phyloP scores from a whole-genome alignment of 2,888 invertebrate genomes.

The Formica aserva region DNA sequence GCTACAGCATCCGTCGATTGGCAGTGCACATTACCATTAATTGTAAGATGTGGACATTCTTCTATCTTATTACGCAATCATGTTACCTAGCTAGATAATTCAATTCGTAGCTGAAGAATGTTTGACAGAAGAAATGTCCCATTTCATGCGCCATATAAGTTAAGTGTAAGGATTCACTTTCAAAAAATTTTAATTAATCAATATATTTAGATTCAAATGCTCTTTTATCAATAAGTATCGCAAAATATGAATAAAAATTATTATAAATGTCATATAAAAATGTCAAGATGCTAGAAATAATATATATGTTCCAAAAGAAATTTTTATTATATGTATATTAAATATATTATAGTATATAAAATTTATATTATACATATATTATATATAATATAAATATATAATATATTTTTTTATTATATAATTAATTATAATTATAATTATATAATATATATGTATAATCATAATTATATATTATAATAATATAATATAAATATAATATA shows the following conservation, averaged over 20 bases:
- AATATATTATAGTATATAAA: too few species aligned
- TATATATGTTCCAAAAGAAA: background rate
- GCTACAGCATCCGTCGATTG: conserved; percentile 12
- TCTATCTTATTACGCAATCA: background rate
- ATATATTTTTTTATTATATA: too few species aligned
- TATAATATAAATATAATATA: too few species aligned
- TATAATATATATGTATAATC: too few species aligned
- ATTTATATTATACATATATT: too few species aligned
- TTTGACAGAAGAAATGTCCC: background rate
- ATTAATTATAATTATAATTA: too few species aligned
- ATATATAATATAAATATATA: too few species aligned
- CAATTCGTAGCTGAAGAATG: background rate
- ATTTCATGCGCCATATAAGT: background rate
- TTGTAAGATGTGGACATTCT: conserved; percentile 20
- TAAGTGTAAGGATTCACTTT: background rate
- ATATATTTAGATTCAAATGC: background rate
- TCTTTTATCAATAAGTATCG: background rate
- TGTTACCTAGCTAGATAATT: conserved; percentile 1
- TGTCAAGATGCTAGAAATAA: background rate
- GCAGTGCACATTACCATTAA: background rate
- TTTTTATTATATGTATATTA: too few species aligned
- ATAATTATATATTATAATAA: too few species aligned
- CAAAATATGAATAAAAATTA: background rate
- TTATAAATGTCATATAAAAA: background rate
- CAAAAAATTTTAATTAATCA: background rate